Evolutionary conservation across 2,888 invertebrate genomes (phyloP), one percentile per base, ranked within the genome.

Genomic region (Microctonus brassicae): DNA sequence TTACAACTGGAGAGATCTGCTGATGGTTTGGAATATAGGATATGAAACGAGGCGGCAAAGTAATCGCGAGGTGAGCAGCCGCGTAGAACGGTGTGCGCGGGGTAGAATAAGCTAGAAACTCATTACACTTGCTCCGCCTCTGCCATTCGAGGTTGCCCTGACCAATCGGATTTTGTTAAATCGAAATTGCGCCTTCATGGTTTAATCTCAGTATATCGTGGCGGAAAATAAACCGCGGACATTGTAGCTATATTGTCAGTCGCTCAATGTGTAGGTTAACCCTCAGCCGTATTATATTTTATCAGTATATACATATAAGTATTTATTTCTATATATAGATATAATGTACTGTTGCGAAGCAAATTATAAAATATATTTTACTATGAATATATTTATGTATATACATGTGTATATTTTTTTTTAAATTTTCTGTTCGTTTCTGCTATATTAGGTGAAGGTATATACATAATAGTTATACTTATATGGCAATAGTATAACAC

Each of bases 91-190:
- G 64, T 67, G 63, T 69, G 67, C 67, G 69, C 42, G 55, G 76
- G 77, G 80, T 79, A 5, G 7, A 80, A 77, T 76, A 80, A 85
- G 83, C 82, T 84, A 82, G 84, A 84, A 86, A 86, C 86, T 86
- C 87, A 86, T 87, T 87, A 87, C 83, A 77, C 77, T 85, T 74
- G 87, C 87, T 85, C 87, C 87, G 87, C 87, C 87, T 82, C 82
- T 79, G 75, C 81, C 78, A 80, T 86, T 87, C 85, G 83, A 85
- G 82, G 79, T 81, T 80, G 80, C 78, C 72, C 70, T 82, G 79
- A 81, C 87, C 87, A 87, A 87, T 87, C 84, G 81, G 83, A 84
- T 83, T 80, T 79, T 76, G 77, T 75, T 76, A 82, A 82, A 85
- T 86, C 80, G 84, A 83, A 86, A 87, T 87, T 85, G 72, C 69